Base-by-base conservation (phyloP, 2,113 vertebrate species). In the Lepus americanus region DNA sequence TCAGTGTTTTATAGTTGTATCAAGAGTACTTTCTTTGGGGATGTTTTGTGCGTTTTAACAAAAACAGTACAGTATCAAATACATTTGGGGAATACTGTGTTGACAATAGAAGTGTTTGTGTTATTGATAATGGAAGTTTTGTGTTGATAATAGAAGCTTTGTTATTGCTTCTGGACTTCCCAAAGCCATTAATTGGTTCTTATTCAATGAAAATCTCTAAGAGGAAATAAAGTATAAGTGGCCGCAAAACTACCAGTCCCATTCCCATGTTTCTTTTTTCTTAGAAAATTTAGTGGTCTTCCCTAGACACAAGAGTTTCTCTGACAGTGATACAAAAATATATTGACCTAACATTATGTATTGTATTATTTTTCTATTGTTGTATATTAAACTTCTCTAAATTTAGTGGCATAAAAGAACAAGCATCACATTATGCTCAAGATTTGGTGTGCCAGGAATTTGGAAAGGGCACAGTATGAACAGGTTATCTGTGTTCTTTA, bases 41-140 rank as follows among this genome's bases (percentile, higher is more conserved):
- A 25, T 36, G 19, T 53, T 85, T 90, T 64, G 27, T 36, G 4
- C 55, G 8, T 89, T 55, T 44, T 66, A 36, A 66, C 44, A 67
- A 85, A 69, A 93, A 5, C 53, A 94, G 8, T 29, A 10, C 27
- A 39, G 64, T 87, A 36, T 83, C 84, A 86, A 55, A 74, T 92
- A 14, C 36, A 33, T 69, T n/a, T 81, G 63, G 36, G 22, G 31
- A 53, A 29, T 79, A 22, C 59, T 70, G 0, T 33, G 9, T 51
- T 55, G 69, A 67, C 31, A 74, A 39, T 59, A 61, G 23, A 63
- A 61, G 23, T 67, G 12, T 53, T 85, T 82, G 44, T 67, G 44
- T 44, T 49, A 9, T 80, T 89, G 25, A 44, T 44, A 44, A 44
- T 44, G 44, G 44, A 44, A 44, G 44, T 44, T 44, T 44, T 70